A percentile compares a stretch with the other conserved stretches of the same genome.
These are phyloP conservation scores for Aleiodes alternator DNA, from an alignment of 2,888 invertebrate genomes.

Conservation along the genomic window DNA sequence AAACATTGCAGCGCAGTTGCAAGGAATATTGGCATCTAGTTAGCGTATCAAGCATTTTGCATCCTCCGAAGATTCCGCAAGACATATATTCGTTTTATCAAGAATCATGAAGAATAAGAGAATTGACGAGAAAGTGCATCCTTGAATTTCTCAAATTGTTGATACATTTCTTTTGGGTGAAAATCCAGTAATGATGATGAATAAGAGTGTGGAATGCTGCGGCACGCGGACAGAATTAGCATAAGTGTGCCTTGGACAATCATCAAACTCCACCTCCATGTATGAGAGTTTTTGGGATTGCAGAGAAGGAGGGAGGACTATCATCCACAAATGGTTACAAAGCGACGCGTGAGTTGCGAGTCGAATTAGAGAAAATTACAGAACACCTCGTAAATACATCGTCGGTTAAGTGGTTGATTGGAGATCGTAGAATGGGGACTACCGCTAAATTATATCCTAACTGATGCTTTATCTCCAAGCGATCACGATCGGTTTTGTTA, in stretches of 20 bases:
- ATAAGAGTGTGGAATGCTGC: conserved; percentile 21
- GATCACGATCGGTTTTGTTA: conserved; percentile 67
- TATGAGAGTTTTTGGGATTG: conserved; percentile 13
- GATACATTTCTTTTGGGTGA: conserved; percentile 13
- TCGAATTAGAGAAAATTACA: conserved; percentile 74
- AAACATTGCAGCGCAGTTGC: conserved; percentile 46
- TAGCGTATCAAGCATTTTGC: conserved; percentile 28
- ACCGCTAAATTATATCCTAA: conserved; percentile 75
- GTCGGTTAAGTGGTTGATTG: conserved; percentile 75
- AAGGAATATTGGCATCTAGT: conserved; percentile 36
- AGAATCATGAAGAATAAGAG: no score
- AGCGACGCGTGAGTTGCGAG: conserved; percentile 59
- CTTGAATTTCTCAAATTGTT: neutral
- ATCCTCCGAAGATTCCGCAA: neutral
- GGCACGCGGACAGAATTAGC: conserved; percentile 57
- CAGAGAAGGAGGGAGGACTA: conserved; percentile 35
- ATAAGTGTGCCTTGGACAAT: conserved; percentile 59
- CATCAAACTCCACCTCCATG: conserved; percentile 36
- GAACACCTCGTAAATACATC: conserved; percentile 75
- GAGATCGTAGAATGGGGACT: conserved; percentile 70
- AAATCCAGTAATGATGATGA: neutral
- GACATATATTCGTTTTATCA: no score
- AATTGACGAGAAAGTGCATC: neutral
- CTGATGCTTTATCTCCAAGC: conserved; percentile 59
- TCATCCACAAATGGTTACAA: conserved; percentile 16